Evolutionary conservation across 2,888 invertebrate genomes (phyloP).

Genomic region (Agrochola lychnidis): DNA sequence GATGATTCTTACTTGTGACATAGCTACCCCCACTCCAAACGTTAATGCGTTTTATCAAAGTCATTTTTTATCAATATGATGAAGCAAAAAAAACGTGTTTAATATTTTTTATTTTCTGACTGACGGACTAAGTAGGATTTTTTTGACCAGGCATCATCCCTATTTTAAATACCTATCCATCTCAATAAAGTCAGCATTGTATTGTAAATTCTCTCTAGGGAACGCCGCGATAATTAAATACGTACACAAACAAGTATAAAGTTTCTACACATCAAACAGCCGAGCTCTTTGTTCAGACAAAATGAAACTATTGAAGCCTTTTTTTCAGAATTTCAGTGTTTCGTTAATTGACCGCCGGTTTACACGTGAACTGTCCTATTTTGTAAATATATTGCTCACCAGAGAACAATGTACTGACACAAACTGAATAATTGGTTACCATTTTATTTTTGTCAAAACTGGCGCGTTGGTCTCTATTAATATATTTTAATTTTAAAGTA

Average conservation of each 20-base stretch:
- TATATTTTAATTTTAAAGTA: too few species aligned
- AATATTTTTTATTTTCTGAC: too few species aligned
- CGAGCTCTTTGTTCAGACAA: conserved; percentile 36
- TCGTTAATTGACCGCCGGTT: conserved; percentile 52
- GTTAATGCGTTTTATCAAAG: too few species aligned
- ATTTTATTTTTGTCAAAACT: background rate
- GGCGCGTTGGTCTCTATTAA: too few species aligned
- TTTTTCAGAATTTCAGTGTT: conserved; percentile 29
- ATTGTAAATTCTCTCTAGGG: background rate
- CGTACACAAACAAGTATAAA: conserved; percentile 7
- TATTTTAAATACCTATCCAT: too few species aligned
- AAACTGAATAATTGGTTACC: conserved; percentile 31
- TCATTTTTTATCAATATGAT: too few species aligned
- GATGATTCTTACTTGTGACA: too few species aligned
- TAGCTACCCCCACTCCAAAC: too few species aligned
- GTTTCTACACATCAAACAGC: conserved; percentile 2
- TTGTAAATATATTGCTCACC: conserved; percentile 46
- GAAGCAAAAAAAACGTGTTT: too few species aligned
- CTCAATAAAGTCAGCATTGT: background rate
- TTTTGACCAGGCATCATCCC: too few species aligned
- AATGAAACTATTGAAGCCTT: conserved; percentile 56
- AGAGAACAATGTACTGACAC: conserved; percentile 36
- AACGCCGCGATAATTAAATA: conserved; percentile 14
- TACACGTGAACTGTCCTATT: conserved; percentile 25
- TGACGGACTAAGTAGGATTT: too few species aligned